Base-by-base conservation (phyloP, 2,888 invertebrate genomes). In the Branchellion lobata region DNA sequence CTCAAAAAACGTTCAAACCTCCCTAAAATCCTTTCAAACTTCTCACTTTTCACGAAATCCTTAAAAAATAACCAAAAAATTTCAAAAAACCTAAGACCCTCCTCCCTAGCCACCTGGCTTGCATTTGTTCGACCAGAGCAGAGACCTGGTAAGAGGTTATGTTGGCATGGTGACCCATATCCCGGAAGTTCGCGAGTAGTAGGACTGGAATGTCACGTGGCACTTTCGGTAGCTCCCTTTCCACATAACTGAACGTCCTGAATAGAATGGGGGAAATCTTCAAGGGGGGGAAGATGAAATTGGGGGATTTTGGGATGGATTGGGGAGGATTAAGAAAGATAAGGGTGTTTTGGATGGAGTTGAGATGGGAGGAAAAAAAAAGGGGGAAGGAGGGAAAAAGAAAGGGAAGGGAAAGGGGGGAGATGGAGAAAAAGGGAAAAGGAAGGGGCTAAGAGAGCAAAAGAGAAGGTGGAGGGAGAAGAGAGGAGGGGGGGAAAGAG, bases 101-200 rank as follows among this genome's bases (percentile, higher is more conserved):
- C 33, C 27, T 11, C 18, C 31, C 31, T 65, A 47, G 75, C 74
- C 89, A 92, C 90, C 91, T 90, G 83, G 89, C 87, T 11, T 75
- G 75, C 34, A 91, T 86, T 29, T 89, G 87, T 82, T 93, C 92
- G 80, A 93, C 91, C 84, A 92, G 92, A 85, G 90, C 91, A 78
- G 89, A 89, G 47, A 92, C 91, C 85, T 92, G 91, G 86, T 93
- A 93, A 29, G 90, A 88, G 0, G 91, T 91, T 33, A 96, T 92
- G 81, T 93, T 93, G 78, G 96, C 90, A 86, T 97, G 96, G 88
- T 96, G 96, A n/a, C 94, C 92, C 95, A 96, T 95, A 87, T 97
- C 97, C 86, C 95, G 92, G 87, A 95, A 95, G 89, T 97, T 97
- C 0, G 95, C 96, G 73, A 97, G 90, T 51, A 96, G 91, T 79